Evolutionary conservation across 2,113 vertebrate genomes (phyloP).

Genomic region (Pluvianellus socialis): DNA sequence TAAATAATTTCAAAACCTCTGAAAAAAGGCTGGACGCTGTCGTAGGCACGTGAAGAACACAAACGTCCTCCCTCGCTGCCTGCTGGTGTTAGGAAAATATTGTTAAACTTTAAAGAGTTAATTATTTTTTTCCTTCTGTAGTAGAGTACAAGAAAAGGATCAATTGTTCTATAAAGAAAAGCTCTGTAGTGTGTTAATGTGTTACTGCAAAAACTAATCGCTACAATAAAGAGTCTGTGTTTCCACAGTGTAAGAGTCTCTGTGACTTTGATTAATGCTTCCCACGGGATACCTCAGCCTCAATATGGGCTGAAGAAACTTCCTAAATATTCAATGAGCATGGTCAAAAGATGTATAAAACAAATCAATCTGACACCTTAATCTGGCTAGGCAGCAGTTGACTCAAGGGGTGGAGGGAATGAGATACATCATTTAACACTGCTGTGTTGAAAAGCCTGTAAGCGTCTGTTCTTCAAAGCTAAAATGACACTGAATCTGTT

Average conservation of each 20-base stretch:
- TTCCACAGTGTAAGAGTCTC: conserved; percentile 80
- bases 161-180: conserved; percentile 83
- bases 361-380: conserved; percentile 95
- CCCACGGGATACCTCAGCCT: conserved; percentile 87
- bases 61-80: conserved; percentile 1
- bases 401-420: conserved; percentile 85
- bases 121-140: conserved; percentile 70
- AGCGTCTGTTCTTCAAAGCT: conserved; percentile 86
- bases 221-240: conserved; percentile 86
- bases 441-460: conserved; percentile 87
- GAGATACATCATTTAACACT: conserved; percentile 89
- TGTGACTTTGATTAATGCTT: conserved; percentile 87
- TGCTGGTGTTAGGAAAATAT: conserved; percentile 63
- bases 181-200: conserved; percentile 86
- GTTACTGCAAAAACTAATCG: conserved; percentile 86
- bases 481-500: conserved; percentile 77
- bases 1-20: conserved; percentile 34
- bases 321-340: conserved; percentile 90
- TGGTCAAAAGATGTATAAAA: conserved; percentile 92
- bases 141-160: conserved; percentile 77
- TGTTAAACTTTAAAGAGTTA: conserved; percentile 82
- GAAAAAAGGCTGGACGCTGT: conserved; percentile 29
- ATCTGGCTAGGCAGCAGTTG: conserved; percentile 92
- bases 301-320: conserved; percentile 88
- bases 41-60: conserved; percentile 12